phyloP scores from a whole-genome alignment of 2,888 invertebrate species.

The Prenolepis imparis region DNA sequence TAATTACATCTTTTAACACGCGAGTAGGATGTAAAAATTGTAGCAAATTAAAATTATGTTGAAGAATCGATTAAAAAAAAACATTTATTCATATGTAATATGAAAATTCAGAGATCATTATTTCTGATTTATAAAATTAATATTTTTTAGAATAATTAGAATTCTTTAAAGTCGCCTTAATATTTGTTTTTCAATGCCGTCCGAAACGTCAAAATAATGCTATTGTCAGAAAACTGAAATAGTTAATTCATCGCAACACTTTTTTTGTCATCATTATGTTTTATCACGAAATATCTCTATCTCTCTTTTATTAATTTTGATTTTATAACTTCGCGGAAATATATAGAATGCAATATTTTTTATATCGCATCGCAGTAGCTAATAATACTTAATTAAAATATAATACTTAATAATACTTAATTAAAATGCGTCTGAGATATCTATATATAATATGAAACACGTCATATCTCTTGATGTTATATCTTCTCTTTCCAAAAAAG shows the following conservation, averaged over 20 bases:
- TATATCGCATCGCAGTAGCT: too few relatives aligned
- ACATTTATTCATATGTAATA: not conserved
- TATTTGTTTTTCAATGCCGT: not conserved
- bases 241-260: too few relatives aligned
- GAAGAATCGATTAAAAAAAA: not conserved
- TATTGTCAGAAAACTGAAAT: not conserved
- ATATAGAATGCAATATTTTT: not conserved
- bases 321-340: constrained; percentile 24
- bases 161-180: too few relatives aligned
- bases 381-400: not conserved
- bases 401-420: not conserved
- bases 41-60: not conserved
- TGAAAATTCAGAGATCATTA: not conserved
- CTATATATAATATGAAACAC: not conserved
- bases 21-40: not conserved
- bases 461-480: not conserved
- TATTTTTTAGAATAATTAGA: too few relatives aligned
- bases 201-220: not conserved
- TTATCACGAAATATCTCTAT: not conserved
- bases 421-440: not conserved
- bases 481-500: not conserved
- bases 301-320: not conserved
- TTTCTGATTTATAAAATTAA: not conserved
- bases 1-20: not conserved
- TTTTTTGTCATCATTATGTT: constrained; percentile 7